phyloP scores from a whole-genome alignment of 2,888 invertebrate genomes.

The Polyploca ridens region DNA sequence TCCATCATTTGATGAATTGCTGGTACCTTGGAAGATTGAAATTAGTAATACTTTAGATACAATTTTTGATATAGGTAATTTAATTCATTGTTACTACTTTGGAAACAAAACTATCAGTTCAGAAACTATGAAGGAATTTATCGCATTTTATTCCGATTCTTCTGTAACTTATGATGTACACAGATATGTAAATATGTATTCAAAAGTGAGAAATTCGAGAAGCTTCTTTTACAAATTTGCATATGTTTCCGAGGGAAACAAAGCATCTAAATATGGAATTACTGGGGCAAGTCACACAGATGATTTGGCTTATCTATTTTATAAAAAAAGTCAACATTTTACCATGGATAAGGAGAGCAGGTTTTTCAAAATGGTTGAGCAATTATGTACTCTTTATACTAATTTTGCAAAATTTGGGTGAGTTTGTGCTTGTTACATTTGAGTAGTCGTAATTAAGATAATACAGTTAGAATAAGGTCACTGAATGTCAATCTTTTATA shows the following conservation, averaged over 20 bases:
- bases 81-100: background rate
- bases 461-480: background rate
- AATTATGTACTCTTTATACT: constrained; percentile 48
- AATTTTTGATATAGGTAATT: constrained; percentile 14
- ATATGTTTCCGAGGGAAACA: constrained; percentile 45
- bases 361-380: constrained; percentile 40
- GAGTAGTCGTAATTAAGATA: background rate
- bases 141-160: background rate
- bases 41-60: constrained; percentile 5
- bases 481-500: background rate
- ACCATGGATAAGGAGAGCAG: constrained; percentile 24
- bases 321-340: constrained; percentile 17
- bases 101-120: background rate
- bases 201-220: constrained; percentile 26
- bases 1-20: background rate
- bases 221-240: constrained; percentile 48
- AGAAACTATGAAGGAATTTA: background rate
- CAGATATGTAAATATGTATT: background rate
- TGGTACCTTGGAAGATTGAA: constrained; percentile 13
- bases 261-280: constrained; percentile 13
- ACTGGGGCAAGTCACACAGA: constrained; percentile 41
- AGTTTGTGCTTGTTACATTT: constrained; percentile 21
- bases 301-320: constrained; percentile 49
- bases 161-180: background rate
- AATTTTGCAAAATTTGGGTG: constrained; percentile 61